phyloP scores from a whole-genome alignment of 2,113 vertebrate species.

The Gorsachius goisagi region DNA sequence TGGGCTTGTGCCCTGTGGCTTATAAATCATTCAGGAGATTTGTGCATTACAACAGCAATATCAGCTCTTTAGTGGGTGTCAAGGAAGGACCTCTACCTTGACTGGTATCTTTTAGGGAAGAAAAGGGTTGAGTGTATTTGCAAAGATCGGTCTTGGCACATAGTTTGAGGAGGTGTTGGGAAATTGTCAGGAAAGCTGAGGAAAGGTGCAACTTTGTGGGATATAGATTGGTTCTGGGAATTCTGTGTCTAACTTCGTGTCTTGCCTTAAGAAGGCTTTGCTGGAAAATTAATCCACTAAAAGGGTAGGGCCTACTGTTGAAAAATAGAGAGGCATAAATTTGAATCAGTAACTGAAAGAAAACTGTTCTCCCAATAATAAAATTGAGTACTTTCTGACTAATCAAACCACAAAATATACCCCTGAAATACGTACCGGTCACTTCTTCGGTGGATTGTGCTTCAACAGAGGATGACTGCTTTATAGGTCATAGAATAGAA shows the following conservation, averaged over 20 bases:
- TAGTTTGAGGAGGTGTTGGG: neutral
- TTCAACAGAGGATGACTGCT: neutral
- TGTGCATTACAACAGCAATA: neutral
- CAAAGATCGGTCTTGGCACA: neutral
- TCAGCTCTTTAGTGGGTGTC: neutral
- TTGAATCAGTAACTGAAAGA: neutral
- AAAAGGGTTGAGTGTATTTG: neutral
- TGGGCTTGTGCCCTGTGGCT: neutral
- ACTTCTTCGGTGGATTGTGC: neutral
- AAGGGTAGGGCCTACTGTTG: neutral
- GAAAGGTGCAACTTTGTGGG: neutral
- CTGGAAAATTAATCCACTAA: neutral
- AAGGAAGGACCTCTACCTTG: neutral
- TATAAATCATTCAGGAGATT: neutral
- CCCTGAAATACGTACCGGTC: neutral
- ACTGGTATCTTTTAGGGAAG: neutral
- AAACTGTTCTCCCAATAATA: neutral
- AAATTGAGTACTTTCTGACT: neutral
- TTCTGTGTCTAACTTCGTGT: neutral
- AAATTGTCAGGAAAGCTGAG: neutral
- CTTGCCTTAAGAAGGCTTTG: neutral
- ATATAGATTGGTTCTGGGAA: neutral
- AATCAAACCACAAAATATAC: neutral
- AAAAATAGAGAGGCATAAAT: neutral
- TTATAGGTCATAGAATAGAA: neutral